Evolutionary conservation across 2,797 vertebrate genomes (phyloP), one percentile per base, ranked within the genome.

Genomic region (Galaxias olidus): DNA sequence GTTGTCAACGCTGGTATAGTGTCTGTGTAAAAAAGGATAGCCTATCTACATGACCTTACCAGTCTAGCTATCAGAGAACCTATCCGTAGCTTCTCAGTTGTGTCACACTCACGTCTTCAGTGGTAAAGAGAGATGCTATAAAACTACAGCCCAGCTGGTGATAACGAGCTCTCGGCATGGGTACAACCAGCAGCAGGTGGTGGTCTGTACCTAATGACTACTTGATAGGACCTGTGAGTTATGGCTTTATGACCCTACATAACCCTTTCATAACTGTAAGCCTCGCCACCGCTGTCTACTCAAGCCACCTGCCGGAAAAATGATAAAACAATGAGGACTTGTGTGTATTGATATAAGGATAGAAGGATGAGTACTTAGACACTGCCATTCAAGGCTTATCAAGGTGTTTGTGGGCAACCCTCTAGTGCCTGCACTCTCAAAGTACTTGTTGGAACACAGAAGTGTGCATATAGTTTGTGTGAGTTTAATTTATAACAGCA

Each of bases 231-330:
- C 72, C 77, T 77, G 81, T 77, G 73, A 71, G 84, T 92, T 92
- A 92, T 89, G 83, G 88, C 83, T 93, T 92, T 90, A 92, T 93
- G 88, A 81, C 88, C 79, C 73, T 20, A 54, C 84, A 88, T 87
- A 90, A 90, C 86, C 81, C 83, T 81, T 87, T 86, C 86, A 86
- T 83, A 76, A 67, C 75, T 59, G 75, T n/a, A 17, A 15, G 68
- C 78, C 81, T 78, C 80, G 77, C 80, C 79, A 82, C 63, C 67
- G 47, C 69, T 58, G 80, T 66, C 77, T 87, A 87, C 84, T 89
- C 79, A 81, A 79, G 82, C 87, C 91, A 93, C 90, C 90, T 92
- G 90, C 87, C 83, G 69, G 86, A 88, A 83, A 78, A 81, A 70
- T 65, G 85, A 90, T 87, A 88, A 89, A 79, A 85, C 80, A 86